These are phyloP conservation scores for Cygnus buccinator DNA, from an alignment of 2,113 vertebrate species.

Conservation along the genomic window DNA sequence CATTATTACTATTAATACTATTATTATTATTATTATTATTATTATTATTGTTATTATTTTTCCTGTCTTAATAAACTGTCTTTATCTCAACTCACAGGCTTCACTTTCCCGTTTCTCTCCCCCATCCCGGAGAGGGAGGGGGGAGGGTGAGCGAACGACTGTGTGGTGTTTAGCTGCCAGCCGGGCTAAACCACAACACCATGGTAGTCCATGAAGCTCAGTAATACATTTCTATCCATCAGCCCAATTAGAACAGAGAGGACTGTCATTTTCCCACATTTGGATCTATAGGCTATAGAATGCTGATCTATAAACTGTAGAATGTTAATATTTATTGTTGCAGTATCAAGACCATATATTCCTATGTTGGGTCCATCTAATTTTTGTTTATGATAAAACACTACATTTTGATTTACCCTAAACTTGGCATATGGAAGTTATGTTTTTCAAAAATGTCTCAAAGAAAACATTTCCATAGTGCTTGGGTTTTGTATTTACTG, in stretches of 20 bases:
- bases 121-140: too few species aligned
- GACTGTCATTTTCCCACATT: neutral
- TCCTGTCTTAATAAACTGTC: too few species aligned
- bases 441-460: neutral
- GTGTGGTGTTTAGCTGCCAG: too few species aligned
- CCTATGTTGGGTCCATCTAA: neutral
- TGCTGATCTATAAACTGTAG: neutral
- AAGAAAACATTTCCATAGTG: neutral
- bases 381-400: neutral
- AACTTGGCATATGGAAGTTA: accelerated
- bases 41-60: too few species aligned
- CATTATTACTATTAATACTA: too few species aligned
- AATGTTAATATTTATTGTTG: neutral
- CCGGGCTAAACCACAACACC: too few species aligned
- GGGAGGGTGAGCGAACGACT: too few species aligned
- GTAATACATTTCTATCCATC: neutral
- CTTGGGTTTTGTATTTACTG: neutral
- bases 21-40: too few species aligned
- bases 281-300: neutral
- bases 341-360: neutral
- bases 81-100: too few species aligned
- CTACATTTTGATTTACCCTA: neutral
- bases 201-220: neutral
- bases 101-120: too few species aligned
- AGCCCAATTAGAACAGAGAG: neutral